phyloP scores from a whole-genome alignment of 2,113 vertebrate species.

The Peromyscus leucopus region DNA sequence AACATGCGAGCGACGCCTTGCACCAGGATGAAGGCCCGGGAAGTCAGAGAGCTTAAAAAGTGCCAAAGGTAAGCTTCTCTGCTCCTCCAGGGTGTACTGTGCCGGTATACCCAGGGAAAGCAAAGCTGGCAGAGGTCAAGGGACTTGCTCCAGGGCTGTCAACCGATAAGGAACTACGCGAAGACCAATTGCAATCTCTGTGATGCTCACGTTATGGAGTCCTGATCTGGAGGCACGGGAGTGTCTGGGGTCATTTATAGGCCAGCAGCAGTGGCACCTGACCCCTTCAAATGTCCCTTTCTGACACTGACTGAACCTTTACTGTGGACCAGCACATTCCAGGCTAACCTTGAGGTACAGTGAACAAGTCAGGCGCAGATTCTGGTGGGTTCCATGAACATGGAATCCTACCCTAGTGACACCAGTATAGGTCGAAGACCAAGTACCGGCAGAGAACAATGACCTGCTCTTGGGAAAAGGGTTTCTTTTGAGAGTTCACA shows the following conservation, averaged over 20 bases:
- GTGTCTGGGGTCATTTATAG: accelerated
- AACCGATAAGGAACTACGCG: no score
- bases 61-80: accelerated
- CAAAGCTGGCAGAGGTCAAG: neutral
- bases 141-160: neutral
- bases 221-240: neutral
- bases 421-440: neutral
- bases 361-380: neutral
- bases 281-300: neutral
- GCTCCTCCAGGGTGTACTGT: neutral
- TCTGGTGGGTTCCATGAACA: neutral
- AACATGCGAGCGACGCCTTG: accelerated
- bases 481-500: neutral
- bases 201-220: neutral
- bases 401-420: neutral
- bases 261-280: neutral
- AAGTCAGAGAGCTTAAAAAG: neutral
- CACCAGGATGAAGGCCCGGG: no score
- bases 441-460: neutral
- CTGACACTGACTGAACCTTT: neutral
- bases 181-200: neutral
- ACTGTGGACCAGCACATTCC: neutral
- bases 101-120: neutral
- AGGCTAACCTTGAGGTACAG: neutral
- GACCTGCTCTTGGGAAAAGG: neutral